Evolutionary conservation across 2,888 invertebrate species (phyloP).

Genomic region (Lypha dubia): DNA sequence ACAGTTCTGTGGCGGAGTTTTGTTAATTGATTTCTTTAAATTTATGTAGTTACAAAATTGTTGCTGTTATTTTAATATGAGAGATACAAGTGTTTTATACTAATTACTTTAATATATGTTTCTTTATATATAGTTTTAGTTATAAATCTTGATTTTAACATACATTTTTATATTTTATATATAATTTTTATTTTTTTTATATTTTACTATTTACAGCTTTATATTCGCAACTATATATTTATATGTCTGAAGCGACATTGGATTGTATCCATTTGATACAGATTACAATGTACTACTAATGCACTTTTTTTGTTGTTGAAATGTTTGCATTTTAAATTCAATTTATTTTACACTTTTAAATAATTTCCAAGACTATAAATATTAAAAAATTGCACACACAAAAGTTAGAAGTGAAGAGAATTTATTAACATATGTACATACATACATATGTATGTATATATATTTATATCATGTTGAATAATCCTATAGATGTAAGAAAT

Average conservation of each 20-base stretch:
- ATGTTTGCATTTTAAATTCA: constrained; percentile 37
- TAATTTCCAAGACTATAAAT: constrained; percentile 41
- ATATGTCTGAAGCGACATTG: constrained; percentile 1
- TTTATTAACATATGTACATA: no score
- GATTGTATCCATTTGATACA: constrained; percentile 8
- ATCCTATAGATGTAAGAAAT: no score
- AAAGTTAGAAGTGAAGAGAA: background rate
- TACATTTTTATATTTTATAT: constrained; percentile 19
- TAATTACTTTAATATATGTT: constrained; percentile 40
- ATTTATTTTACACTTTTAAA: constrained; percentile 49
- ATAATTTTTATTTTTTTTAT: no score
- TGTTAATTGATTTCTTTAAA: constrained; percentile 12
- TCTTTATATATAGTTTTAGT: constrained; percentile 60
- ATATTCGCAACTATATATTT: constrained; percentile 14
- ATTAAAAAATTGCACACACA: constrained; percentile 57
- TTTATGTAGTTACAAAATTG: constrained; percentile 65
- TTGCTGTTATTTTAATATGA: constrained; percentile 50
- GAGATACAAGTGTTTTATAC: constrained; percentile 42
- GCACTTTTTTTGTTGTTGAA: constrained; percentile 51
- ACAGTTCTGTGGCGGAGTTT: constrained; percentile 32
- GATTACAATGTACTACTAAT: constrained; percentile 59
- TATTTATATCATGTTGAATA: no score
- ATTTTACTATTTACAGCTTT: constrained; percentile 47
- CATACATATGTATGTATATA: no score
- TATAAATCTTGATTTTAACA: constrained; percentile 55